A percentile compares a stretch with the other conserved stretches of the same genome.
These are phyloP conservation scores for Chymomyza procnemis DNA, from an alignment of 2,888 invertebrate genomes.

Conservation along the genomic window DNA sequence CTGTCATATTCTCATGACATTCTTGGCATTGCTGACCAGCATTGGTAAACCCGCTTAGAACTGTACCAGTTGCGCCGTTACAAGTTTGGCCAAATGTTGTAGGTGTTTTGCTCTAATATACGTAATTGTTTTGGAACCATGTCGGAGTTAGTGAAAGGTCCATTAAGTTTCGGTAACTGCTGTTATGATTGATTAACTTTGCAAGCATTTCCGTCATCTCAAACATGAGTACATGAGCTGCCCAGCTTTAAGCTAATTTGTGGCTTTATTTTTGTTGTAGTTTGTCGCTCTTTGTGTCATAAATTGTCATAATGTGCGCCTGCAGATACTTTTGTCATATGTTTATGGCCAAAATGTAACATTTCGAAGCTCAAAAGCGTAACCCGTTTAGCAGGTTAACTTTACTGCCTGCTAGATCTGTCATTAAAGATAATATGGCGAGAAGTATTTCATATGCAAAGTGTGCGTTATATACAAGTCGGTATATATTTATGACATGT, in stretches of 20 bases:
- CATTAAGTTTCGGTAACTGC: slow-evolving; percentile 37
- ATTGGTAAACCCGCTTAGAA: neutral
- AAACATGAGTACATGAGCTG: slow-evolving; percentile 6
- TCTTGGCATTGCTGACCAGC: slow-evolving; percentile 43
- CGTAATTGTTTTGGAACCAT: neutral
- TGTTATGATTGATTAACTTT: slow-evolving; percentile 46
- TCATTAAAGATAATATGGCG: slow-evolving; percentile 49
- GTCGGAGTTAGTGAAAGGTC: slow-evolving; percentile 45
- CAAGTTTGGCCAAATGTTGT: slow-evolving; percentile 25
- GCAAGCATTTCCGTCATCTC: slow-evolving; percentile 45
- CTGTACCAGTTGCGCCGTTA: slow-evolving; percentile 49
- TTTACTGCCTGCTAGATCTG: slow-evolving; percentile 48
- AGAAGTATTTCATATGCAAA: slow-evolving; percentile 48
- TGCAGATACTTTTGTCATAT: slow-evolving; percentile 19
- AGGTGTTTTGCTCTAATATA: slow-evolving; percentile 32
- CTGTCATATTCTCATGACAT: slow-evolving; percentile 44
- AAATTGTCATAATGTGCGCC: slow-evolving; percentile 28
- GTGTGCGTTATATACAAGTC: slow-evolving; percentile 34
- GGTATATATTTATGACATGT: slow-evolving; percentile 45
- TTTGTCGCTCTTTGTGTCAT: neutral
- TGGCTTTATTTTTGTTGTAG: neutral
- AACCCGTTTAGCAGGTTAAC: slow-evolving; percentile 58
- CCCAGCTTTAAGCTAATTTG: slow-evolving; percentile 16
- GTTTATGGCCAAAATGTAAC: neutral
- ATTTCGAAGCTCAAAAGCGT: neutral